These are phyloP conservation scores for Callimorpha dominula DNA, from an alignment of 2,888 invertebrate species.

Conservation along the genomic window DNA sequence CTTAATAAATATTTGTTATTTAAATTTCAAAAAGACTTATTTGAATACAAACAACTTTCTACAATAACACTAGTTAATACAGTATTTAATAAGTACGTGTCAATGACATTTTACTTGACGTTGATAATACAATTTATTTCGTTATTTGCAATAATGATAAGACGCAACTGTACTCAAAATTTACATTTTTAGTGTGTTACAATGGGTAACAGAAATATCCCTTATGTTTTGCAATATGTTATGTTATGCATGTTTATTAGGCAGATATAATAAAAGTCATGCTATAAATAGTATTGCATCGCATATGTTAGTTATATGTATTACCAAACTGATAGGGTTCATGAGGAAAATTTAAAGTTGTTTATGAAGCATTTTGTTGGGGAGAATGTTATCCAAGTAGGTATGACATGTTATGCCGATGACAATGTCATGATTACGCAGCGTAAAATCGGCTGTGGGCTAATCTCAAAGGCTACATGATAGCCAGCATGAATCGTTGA, in stretches of 20 bases:
- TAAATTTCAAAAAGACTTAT: conserved; percentile 56
- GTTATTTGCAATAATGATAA: conserved; percentile 29
- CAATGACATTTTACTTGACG: conserved; percentile 56
- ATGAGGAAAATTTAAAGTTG: too few species aligned
- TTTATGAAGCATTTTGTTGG: too few species aligned
- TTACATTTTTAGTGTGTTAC: neutral
- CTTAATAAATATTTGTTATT: conserved; percentile 32
- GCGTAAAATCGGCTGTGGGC: too few species aligned
- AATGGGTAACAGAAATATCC: neutral
- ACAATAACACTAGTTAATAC: conserved; percentile 56
- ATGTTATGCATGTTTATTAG: neutral
- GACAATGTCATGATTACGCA: too few species aligned
- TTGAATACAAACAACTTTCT: conserved; percentile 73
- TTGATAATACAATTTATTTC: conserved; percentile 32
- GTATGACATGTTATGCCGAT: too few species aligned
- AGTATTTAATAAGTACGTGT: conserved; percentile 57
- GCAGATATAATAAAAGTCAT: neutral
- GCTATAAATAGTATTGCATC: neutral
- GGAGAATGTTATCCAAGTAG: too few species aligned
- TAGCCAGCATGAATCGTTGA: too few species aligned
- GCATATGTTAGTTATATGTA: too few species aligned
- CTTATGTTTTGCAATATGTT: neutral
- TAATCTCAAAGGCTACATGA: too few species aligned
- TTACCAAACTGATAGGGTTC: too few species aligned
- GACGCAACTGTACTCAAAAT: neutral